These are phyloP conservation scores for Poecilia gillii DNA, from an alignment of 2,797 vertebrate genomes.

Conservation along the genomic window DNA sequence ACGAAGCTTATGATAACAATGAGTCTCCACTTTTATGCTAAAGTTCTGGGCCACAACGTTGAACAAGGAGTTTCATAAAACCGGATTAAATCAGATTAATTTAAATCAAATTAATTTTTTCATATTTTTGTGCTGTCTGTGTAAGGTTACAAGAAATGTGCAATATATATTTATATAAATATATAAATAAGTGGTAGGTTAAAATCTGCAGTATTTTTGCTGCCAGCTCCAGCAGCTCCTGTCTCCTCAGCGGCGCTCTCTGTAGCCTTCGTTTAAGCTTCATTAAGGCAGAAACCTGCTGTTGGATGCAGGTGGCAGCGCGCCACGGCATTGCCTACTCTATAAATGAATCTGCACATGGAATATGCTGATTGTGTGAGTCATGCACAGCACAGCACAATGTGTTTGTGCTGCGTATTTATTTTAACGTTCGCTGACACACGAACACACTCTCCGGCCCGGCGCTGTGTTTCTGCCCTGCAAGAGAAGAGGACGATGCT, in stretches of 20 bases:
- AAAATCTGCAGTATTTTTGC: constrained; percentile 2
- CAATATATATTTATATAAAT: neutral
- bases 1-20: no score
- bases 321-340: constrained; percentile 12
- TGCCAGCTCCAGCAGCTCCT: neutral
- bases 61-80: neutral
- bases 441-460: neutral
- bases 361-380: constrained; percentile 35
- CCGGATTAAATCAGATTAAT: neutral
- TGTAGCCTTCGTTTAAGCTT: constrained; percentile 15
- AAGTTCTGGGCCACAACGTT: neutral
- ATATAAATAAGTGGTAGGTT: neutral
- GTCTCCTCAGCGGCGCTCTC: constrained; percentile 6
- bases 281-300: constrained; percentile 30
- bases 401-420: constrained; percentile 21
- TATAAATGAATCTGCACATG: constrained; percentile 20
- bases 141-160: neutral
- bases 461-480: constrained; percentile 16
- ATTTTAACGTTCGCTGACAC: neutral
- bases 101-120: no score
- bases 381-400: constrained; percentile 12
- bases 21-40: neutral
- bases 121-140: neutral
- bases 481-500: neutral
- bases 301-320: constrained; percentile 22